These are phyloP conservation scores for Drosophila rufa DNA, from an alignment of 1,140 invertebrate genomes.

Conservation along the genomic window DNA sequence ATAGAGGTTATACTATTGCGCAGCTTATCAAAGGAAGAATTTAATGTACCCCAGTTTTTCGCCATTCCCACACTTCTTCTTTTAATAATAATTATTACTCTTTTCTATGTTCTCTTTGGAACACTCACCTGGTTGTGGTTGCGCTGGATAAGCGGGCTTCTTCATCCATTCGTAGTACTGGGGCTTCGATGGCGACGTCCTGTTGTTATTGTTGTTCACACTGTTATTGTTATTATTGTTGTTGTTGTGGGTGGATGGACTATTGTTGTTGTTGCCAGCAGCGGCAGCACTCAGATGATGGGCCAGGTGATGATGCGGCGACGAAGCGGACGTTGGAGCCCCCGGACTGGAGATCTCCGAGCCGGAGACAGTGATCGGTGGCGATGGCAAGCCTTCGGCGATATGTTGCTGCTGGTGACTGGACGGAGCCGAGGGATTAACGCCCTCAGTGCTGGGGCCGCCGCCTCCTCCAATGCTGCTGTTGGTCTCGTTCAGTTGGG, in stretches of 20 bases:
- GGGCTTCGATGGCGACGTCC: slow-evolving; percentile 89
- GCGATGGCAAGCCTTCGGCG: slow-evolving; percentile 86
- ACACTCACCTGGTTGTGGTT: slow-evolving; percentile 92
- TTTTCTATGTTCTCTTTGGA: background rate
- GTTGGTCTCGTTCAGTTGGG: slow-evolving; percentile 76
- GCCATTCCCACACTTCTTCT: background rate
- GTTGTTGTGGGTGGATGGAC: slow-evolving; percentile 76
- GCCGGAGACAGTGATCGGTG: slow-evolving; percentile 88
- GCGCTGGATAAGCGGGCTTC: slow-evolving; percentile 92
- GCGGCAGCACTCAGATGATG: slow-evolving; percentile 71
- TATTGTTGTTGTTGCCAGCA: slow-evolving; percentile 69
- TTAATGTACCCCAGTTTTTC: background rate
- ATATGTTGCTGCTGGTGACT: slow-evolving; percentile 73
- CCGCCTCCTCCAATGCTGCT: slow-evolving; percentile 60
- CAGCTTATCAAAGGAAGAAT: background rate
- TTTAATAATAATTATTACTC: background rate
- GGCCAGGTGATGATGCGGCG: slow-evolving; percentile 77
- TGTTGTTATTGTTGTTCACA: slow-evolving; percentile 76
- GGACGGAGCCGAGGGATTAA: slow-evolving; percentile 22
- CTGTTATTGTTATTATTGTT: slow-evolving; percentile 71
- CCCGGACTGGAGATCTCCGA: slow-evolving; percentile 90
- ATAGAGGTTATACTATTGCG: background rate
- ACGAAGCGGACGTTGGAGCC: slow-evolving; percentile 84
- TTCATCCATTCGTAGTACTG: slow-evolving; percentile 97
- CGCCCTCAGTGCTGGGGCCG: slow-evolving; percentile 18